These are phyloP conservation scores for Diogma glabrata DNA, from an alignment of 2,888 invertebrate species.

Conservation along the genomic window DNA sequence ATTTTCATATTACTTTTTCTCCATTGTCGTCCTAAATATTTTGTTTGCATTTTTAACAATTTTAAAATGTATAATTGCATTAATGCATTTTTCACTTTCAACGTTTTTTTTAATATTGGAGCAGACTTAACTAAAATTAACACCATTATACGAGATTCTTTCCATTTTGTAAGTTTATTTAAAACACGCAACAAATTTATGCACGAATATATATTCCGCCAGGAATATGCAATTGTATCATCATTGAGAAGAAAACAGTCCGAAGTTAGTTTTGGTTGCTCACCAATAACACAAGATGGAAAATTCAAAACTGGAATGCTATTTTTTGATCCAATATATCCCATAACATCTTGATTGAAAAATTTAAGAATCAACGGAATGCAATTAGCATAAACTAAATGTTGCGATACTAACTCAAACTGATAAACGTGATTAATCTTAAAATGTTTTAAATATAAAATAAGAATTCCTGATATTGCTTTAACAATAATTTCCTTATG, in stretches of 20 bases:
- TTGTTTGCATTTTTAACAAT: constrained; percentile 97
- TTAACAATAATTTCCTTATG: constrained; percentile 99
- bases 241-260: constrained; percentile 83
- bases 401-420: constrained; percentile 98
- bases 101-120: constrained; percentile 89
- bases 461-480: constrained; percentile 79
- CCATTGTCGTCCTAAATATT: constrained; percentile 98
- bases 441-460: constrained; percentile 91
- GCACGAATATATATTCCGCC: constrained; percentile 97
- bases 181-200: constrained; percentile 92
- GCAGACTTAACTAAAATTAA: constrained; percentile 99
- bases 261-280: constrained; percentile 84
- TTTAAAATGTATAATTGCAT: constrained; percentile 97
- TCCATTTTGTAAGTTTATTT: constrained; percentile 99
- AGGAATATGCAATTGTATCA: constrained; percentile 76
- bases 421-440: constrained; percentile 96
- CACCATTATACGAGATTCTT: constrained; percentile 99
- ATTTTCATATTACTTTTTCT: constrained; percentile 99
- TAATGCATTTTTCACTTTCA: constrained; percentile 91
- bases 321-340: constrained; percentile 91
- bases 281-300: constrained; percentile 90
- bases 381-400: constrained; percentile 97
- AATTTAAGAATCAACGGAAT: constrained; percentile 97
- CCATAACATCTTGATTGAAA: constrained; percentile 94
- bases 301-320: constrained; percentile 87